Base-by-base conservation (phyloP, 2,113 vertebrate genomes). In the Spermophilus dauricus region DNA sequence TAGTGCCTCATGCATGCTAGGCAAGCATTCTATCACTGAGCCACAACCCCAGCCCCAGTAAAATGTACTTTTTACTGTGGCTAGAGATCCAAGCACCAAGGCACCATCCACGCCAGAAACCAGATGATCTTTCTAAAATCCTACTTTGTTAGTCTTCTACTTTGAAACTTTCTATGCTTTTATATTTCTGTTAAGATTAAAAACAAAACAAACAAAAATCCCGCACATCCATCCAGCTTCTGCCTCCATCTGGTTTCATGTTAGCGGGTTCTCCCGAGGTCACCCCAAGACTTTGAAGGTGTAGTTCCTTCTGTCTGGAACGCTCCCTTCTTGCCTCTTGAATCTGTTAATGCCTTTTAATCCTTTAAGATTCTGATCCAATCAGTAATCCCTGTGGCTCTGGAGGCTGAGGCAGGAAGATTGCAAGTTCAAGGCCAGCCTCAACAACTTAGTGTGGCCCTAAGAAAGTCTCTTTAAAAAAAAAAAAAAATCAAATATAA, bases 171-270 rank as follows among this genome's bases (percentile, higher is more conserved):
- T 75, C n/a, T 53, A 51, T 45, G 53, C 90, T 77, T 97, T 89
- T 56, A 69, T 39, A 20, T 91, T 84, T 87, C 81, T 83, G 28
- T 86, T 76, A 75, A 72, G 42, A 72, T 34, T 96, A 48, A 93
- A 92, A 93, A 84, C 22, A 30, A 81, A 75, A 75, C 61, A 63
- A 63, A 63, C 26, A 11, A 63, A 63, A 63, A 63, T 63, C 28
- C 58, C 4, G 0, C 28, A 18, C 34, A n/a, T 3, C 5, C 34
- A 37, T 48, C 13, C 14, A 53, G 26, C 37, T 34, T 20, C 45
- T 32, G 34, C 51, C 89, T 92, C 84, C 61, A 22, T 61, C 48
- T 81, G 76, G 69, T 42, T 24, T 58, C 73, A 4, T 0, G n/a
- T 65, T 24, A 37, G 14, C 5, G 75, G 7, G 18, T 34, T 94